Evolutionary conservation across 2,888 invertebrate species (phyloP).

Genomic region (Trichopria drosophilae): DNA sequence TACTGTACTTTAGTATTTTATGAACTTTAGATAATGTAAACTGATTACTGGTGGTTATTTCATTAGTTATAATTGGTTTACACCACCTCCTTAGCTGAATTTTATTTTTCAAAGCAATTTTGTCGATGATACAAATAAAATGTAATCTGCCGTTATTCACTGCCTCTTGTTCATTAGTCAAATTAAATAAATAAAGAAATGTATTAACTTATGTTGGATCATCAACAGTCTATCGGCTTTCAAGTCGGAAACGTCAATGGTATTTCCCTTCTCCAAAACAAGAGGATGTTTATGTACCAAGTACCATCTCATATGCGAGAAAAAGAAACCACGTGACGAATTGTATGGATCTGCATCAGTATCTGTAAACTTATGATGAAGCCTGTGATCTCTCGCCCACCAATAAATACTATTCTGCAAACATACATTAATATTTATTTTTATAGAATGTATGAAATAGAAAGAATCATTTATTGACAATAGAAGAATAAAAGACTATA

Average conservation of each 20-base stretch:
- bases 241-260: constrained; percentile 77
- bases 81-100: too few relatives aligned
- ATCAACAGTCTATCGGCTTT: constrained; percentile 71
- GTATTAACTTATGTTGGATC: constrained; percentile 74
- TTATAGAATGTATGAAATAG: neutral
- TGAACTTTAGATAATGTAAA: too few relatives aligned
- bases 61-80: too few relatives aligned
- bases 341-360: constrained; percentile 81
- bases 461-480: neutral
- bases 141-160: too few relatives aligned
- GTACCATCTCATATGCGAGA: constrained; percentile 85
- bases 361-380: constrained; percentile 78
- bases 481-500: too few relatives aligned
- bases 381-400: constrained; percentile 79
- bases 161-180: too few relatives aligned
- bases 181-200: too few relatives aligned
- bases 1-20: too few relatives aligned
- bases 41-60: too few relatives aligned
- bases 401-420: constrained; percentile 71
- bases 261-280: constrained; percentile 68
- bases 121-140: too few relatives aligned
- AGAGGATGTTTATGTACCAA: constrained; percentile 78
- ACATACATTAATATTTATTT: neutral
- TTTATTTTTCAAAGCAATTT: too few relatives aligned
- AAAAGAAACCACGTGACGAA: constrained; percentile 80